Evolutionary conservation across 37 sponge, comb jelly and placozoan species (phyloP).

Genomic region (Oopsacas minuta): DNA sequence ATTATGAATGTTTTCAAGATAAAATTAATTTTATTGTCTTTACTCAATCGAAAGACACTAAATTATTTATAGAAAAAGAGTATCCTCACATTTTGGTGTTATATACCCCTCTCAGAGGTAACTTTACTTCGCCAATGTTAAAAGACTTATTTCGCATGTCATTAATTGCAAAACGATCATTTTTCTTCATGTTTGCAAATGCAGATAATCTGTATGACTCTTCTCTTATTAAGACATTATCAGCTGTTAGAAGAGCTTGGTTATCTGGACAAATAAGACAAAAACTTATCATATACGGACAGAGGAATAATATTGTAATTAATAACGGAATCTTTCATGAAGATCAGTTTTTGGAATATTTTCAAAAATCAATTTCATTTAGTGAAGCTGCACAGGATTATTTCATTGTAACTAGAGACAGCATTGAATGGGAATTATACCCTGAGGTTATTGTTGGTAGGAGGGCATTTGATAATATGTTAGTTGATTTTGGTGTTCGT

Average conservation of each 20-base stretch:
- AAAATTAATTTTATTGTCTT: neutral
- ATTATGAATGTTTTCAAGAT: neutral
- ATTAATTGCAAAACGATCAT: neutral
- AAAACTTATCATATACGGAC: neutral
- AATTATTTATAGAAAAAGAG: neutral
- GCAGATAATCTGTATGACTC: neutral
- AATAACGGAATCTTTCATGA: neutral
- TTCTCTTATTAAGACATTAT: neutral
- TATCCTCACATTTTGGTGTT: neutral
- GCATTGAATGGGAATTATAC: neutral
- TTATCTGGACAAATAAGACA: neutral
- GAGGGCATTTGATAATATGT: neutral
- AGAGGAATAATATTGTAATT: neutral
- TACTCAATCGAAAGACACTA: neutral
- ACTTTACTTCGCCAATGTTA: neutral
- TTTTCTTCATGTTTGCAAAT: conserved; percentile 13
- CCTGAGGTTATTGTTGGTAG: neutral
- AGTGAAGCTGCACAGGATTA: neutral
- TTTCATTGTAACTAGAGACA: neutral
- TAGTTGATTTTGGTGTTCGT: neutral
- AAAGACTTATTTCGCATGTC: neutral
- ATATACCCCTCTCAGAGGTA: neutral
- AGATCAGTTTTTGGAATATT: neutral
- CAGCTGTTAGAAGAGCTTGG: neutral
- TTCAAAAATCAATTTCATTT: neutral